These are phyloP conservation scores for Vesta saturnalis DNA, from an alignment of 2,888 invertebrate species.

Conservation along the genomic window DNA sequence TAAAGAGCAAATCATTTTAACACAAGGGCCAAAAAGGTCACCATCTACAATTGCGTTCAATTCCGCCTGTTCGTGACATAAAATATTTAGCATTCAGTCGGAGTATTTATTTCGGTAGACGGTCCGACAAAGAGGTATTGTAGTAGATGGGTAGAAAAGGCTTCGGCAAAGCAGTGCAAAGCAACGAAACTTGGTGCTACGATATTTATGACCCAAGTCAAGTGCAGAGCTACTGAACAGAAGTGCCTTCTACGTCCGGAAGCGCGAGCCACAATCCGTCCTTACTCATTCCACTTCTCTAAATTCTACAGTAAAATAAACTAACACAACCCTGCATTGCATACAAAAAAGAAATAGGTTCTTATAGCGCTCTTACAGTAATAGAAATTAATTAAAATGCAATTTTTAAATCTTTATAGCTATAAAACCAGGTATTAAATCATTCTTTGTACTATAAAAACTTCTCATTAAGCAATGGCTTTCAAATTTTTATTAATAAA, in stretches of 20 bases:
- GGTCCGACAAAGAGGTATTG: conserved; percentile 10
- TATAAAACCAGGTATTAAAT: no score
- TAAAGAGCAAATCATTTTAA: conserved; percentile 4
- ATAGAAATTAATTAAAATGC: no score
- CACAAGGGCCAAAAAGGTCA: conserved; percentile 9
- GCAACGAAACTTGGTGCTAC: conserved; percentile 40
- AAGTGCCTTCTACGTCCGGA: conserved; percentile 33
- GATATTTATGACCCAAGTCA: conserved; percentile 48
- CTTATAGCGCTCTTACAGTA: no score
- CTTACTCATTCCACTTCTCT: conserved; percentile 10
- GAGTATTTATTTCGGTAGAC: conserved; percentile 27
- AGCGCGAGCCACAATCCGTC: conserved; percentile 24
- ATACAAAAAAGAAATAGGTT: conserved; percentile 3
- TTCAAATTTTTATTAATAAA: conserved; percentile 8
- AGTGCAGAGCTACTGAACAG: conserved; percentile 47
- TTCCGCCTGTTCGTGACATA: conserved; percentile 10
- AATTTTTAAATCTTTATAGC: background rate
- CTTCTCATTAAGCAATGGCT: background rate
- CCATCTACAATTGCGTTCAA: conserved; percentile 10
- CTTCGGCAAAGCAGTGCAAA: conserved; percentile 25
- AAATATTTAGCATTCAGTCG: conserved; percentile 27
- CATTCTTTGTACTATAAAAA: no score
- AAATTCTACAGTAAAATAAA: conserved; percentile 14
- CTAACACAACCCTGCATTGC: conserved; percentile 4
- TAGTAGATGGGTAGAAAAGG: conserved; percentile 23